phyloP scores from a whole-genome alignment of 1,140 invertebrate genomes.

The Popillia japonica region DNA sequence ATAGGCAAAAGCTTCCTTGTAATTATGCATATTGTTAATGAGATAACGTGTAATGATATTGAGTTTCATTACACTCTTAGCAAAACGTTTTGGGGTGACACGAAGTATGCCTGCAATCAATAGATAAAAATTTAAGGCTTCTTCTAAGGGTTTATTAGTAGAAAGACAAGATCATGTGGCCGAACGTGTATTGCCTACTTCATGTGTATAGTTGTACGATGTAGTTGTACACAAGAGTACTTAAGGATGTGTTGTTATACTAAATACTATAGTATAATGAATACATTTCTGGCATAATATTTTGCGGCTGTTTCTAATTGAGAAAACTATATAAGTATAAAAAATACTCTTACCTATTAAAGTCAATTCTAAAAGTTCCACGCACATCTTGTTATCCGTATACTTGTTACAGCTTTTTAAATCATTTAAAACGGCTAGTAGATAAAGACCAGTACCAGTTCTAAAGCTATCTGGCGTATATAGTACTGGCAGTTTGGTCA shows the following conservation, averaged over 20 bases:
- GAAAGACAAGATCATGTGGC: not conserved
- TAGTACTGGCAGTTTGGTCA: not conserved
- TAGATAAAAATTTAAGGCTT: not conserved
- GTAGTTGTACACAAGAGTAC: too few relatives aligned
- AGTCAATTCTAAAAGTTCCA: not conserved
- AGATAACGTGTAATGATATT: not conserved
- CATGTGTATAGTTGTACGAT: not conserved
- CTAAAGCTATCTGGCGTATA: not conserved
- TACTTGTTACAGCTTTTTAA: not conserved
- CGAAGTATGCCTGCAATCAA: slow-evolving; percentile 3
- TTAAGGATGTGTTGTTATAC: too few relatives aligned
- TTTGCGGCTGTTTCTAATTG: not conserved
- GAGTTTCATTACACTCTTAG: not conserved
- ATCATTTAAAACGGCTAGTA: slow-evolving; percentile 5
- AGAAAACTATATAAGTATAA: not conserved
- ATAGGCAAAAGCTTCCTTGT: not conserved
- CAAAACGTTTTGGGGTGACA: not conserved
- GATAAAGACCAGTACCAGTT: not conserved
- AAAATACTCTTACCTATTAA: not conserved
- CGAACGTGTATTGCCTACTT: not conserved
- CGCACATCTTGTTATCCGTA: not conserved
- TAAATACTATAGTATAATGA: not conserved
- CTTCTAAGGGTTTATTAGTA: not conserved
- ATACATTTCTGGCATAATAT: not conserved
- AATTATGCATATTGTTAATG: not conserved